Base-by-base conservation (phyloP, 2,113 vertebrate genomes). In the Atractosteus spatula region DNA sequence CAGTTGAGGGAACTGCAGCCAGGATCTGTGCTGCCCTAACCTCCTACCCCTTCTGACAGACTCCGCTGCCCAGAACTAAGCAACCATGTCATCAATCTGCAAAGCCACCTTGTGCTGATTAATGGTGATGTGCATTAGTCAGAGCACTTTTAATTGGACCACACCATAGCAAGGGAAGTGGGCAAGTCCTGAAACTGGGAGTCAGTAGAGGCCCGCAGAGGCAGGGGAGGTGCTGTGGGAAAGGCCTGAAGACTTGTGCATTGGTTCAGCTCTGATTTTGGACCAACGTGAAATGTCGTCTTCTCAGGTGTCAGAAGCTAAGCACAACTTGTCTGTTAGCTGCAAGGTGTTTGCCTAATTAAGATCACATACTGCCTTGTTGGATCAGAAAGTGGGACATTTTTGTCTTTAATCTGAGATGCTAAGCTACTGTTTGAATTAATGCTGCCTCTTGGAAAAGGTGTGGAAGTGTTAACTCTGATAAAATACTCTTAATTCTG, bases 61-160 rank as follows among this genome's bases (percentile, higher is more conserved):
- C 87, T 81, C 83, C 73, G 69, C 41, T 45, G 71, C 79, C 69
- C 71, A 78, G 68, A 79, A 83, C 80, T 81, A 43, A 74, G 11
- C 63, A 41, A 44, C 77, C 84, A 56, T 79, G 83, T 88, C 90
- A 91, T 90, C 88, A 89, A 89, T 90, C 89, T 87, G 80, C 72
- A 72, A 78, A 67, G 73, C 79, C 74, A 76, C 12, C 16, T 65
- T 67, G 73, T 76, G 63, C 83, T 89, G 91, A 92, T 91, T 91
- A 91, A 92, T 90, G 88, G 84, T 84, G 85, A 86, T 81, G 84
- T 69, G 77, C 62, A 77, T 75, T 61, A 16, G 72, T 79, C 81
- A 77, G 77, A 78, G 65, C 51, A 66, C 74, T 51, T 51, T 51
- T 29, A 29, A 29, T 29, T 7, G 47, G 47, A 51, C 7, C 41